Percentiles rank a stretch among this genome's conserved stretches.
phyloP scores from a whole-genome alignment of 2,888 invertebrate species.

The Autographa pulchrina region DNA sequence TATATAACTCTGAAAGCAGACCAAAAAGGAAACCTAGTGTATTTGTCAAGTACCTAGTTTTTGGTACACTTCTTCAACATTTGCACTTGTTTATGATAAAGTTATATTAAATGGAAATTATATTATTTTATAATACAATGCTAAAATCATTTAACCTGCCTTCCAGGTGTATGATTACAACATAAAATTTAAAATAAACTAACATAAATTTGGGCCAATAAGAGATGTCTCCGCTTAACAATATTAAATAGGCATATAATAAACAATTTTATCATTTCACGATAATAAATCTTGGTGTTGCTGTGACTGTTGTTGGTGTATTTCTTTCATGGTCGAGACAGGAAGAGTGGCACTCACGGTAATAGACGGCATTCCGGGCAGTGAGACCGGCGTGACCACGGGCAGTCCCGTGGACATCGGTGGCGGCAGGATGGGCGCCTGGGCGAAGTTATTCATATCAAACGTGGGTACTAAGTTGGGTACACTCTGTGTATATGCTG shows the following conservation, averaged over 20 bases:
- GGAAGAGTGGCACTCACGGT: constrained; percentile 93
- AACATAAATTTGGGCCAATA: constrained; percentile 67
- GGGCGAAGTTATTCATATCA: constrained; percentile 82
- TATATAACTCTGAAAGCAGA: constrained; percentile 68
- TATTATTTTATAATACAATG: constrained; percentile 58
- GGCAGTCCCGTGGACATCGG: constrained; percentile 78
- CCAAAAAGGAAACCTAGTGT: constrained; percentile 57
- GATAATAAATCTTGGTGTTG: constrained; percentile 84
- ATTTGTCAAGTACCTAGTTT: constrained; percentile 54
- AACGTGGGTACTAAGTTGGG: constrained; percentile 82
- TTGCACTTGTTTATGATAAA: constrained; percentile 58
- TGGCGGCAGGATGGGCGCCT: constrained; percentile 77
- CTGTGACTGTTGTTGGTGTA: constrained; percentile 83
- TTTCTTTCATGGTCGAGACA: constrained; percentile 89
- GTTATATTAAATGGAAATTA: constrained; percentile 56
- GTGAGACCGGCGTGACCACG: constrained; percentile 91
- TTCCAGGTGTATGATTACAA: constrained; percentile 66
- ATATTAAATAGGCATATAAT: constrained; percentile 61
- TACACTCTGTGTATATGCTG: constrained; percentile 61
- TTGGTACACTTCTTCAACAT: constrained; percentile 47
- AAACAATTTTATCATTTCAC: constrained; percentile 71
- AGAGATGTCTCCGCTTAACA: constrained; percentile 64
- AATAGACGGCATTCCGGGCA: constrained; percentile 94
- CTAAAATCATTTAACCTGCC: constrained; percentile 55
- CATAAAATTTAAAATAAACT: constrained; percentile 67